phyloP scores from a whole-genome alignment of 2,888 invertebrate genomes.

The Athalia rosae region DNA sequence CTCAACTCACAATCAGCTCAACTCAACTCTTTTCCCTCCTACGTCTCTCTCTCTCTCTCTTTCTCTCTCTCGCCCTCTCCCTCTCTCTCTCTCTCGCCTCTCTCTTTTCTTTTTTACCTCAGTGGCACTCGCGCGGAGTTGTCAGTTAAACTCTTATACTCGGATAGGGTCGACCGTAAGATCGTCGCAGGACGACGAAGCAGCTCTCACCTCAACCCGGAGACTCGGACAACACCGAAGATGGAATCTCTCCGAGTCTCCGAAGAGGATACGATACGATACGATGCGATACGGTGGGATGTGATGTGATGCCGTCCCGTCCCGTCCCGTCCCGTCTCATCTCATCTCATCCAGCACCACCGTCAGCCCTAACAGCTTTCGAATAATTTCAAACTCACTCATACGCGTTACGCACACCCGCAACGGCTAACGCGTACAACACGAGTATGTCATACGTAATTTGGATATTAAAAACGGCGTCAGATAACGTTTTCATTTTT shows the following conservation, averaged over 20 bases:
- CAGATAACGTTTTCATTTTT: no score
- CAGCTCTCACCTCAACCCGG: constrained; percentile 9
- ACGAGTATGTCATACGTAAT: no score
- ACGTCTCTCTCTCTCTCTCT: background rate
- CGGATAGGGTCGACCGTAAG: constrained; percentile 15
- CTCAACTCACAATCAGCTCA: constrained; percentile 41
- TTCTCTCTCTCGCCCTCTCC: background rate
- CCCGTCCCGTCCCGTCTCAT: no score
- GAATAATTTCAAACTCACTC: no score
- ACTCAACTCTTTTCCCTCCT: background rate
- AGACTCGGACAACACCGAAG: constrained; percentile 28
- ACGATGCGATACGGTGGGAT: no score
- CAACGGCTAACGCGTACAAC: no score
- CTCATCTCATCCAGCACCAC: no score
- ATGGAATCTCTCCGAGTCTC: constrained; percentile 8
- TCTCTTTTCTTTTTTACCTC: background rate
- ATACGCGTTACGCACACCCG: no score
- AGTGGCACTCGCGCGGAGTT: constrained; percentile 4
- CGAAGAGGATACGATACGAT: background rate
- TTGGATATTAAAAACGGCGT: no score
- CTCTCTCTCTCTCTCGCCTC: background rate
- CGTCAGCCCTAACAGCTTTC: no score
- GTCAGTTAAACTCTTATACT: constrained; percentile 22
- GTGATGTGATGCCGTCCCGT: no score
- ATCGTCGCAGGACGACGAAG: constrained; percentile 9